These are phyloP conservation scores for Rhyzopertha dominica DNA, from an alignment of 1,140 invertebrate species.

Conservation along the genomic window DNA sequence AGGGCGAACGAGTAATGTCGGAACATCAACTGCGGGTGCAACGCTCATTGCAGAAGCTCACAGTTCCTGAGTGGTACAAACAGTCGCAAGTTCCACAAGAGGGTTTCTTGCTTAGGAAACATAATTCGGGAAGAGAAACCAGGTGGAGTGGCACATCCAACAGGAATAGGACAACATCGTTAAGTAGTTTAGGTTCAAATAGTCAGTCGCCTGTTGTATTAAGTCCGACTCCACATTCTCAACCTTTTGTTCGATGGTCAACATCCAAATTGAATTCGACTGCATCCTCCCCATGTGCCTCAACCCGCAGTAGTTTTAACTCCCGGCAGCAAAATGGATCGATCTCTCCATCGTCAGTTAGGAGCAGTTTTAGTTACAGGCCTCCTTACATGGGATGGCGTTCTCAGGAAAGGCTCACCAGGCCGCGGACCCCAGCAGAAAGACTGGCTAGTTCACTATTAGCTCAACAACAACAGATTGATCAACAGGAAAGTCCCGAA, in stretches of 20 bases:
- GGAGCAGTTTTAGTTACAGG: conserved; percentile 59
- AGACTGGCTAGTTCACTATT: conserved; percentile 63
- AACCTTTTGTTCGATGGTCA: conserved; percentile 72
- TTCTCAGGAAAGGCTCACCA: conserved; percentile 73
- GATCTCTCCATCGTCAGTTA: conserved; percentile 46
- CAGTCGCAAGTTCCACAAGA: conserved; percentile 68
- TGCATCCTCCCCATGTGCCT: conserved; percentile 60
- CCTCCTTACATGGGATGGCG: conserved; percentile 87
- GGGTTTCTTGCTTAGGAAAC: conserved; percentile 54
- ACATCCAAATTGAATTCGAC: conserved; percentile 78
- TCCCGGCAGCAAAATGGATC: conserved; percentile 41
- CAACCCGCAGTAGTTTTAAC: conserved; percentile 60
- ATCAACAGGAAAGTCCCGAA: conserved; percentile 59
- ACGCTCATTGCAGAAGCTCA: conserved; percentile 84
- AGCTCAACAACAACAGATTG: conserved; percentile 37
- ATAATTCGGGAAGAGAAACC: conserved; percentile 17
- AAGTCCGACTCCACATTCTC: conserved; percentile 38
- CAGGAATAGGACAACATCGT: conserved; percentile 41
- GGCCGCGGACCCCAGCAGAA: conserved; percentile 78
- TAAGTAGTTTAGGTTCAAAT: conserved; percentile 45
- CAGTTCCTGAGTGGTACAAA: conserved; percentile 93
- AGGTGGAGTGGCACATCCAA: conserved; percentile 36
- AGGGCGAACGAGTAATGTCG: conserved; percentile 73
- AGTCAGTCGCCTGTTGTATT: conserved; percentile 36
- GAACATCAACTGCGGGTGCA: conserved; percentile 91